Conservation (phyloP, 2,797 vertebrate species). For the Girardinus metallicus region DNA sequence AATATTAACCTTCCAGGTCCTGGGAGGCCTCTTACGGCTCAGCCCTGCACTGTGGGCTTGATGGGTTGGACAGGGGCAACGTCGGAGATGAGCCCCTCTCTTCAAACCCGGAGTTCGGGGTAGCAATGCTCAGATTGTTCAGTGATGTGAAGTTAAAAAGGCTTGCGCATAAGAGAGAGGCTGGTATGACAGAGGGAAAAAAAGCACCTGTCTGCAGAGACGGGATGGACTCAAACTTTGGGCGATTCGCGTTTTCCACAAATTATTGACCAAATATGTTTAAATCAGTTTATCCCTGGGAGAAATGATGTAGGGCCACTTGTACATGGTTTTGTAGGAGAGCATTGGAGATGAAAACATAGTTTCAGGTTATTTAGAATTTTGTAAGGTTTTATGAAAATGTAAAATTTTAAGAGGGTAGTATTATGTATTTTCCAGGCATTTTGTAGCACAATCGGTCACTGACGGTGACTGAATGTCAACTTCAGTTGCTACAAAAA, state of each 20-base stretch:
- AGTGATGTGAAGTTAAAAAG: not conserved
- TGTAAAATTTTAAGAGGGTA: not conserved
- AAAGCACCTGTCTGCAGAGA: not conserved
- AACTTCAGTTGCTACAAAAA: too few species aligned
- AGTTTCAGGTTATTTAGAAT: too few species aligned
- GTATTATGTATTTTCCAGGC: too few species aligned
- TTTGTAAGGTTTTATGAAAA: not conserved
- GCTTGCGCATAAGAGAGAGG: not conserved
- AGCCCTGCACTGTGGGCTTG: slow-evolving; percentile 17
- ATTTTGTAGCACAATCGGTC: too few species aligned
- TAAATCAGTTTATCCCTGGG: not conserved
- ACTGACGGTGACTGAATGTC: too few species aligned
- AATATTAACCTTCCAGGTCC: slow-evolving; percentile 93
- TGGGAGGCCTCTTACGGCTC: slow-evolving; percentile 72
- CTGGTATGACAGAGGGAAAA: too few species aligned
- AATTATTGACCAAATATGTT: not conserved
- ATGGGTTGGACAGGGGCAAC: slow-evolving; percentile 6
- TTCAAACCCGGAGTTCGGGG: too few species aligned
- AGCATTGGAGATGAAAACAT: too few species aligned
- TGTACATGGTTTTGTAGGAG: too few species aligned
- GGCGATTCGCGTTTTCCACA: not conserved
- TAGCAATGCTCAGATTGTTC: not conserved
- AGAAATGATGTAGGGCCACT: not conserved
- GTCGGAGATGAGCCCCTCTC: not conserved
- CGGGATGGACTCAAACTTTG: not conserved